Base-by-base conservation (phyloP, 1,140 invertebrate species). In the Helicoverpa armigera region DNA sequence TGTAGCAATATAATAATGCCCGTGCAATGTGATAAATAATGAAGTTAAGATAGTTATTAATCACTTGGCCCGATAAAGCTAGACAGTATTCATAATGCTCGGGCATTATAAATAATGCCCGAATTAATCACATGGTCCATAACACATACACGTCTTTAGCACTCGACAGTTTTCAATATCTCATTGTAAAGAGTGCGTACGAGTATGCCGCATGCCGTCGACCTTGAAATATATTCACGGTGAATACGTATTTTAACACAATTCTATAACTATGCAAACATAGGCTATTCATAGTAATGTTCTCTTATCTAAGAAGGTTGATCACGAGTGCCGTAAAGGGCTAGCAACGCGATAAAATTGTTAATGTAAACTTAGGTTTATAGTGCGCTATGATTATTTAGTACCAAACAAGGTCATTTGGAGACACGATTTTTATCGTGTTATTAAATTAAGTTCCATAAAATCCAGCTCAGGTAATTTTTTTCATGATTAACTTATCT, bases 261-360 rank as follows among this genome's bases (percentile, higher is more conserved):
- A 67, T 43, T 43, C 63, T 48, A 67, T 67, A 35, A 48, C 35
- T 67, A 31, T 48, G 48, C 16, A 14, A 23, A 23, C 16, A 16
- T 2, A 48, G 35, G n/a, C 5, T 67, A 67, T 67, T n/a, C 60
- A 35, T 63, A 63, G 29, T 13, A 23, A 13, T 29, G 18, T 35
- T 63, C 12, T 63, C 60, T 63, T 63, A 63, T 63, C 60, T 63
- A 14, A 23, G 60, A 63, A 63, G 60, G 60, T 58, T 63, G 60
- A 63, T 35, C 60, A 63, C 60, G 60, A 63, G 23, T 12, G 60
- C 12, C 11, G 29, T 35, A n/a, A 63, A 63, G 60, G 60, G 60
- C 60, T 63, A 7, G 13, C 12, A 63, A 63, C 35, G 60, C 29
- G 60, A 63, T 63, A 63, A 63, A 61, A 61, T 31, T 13, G 18